Evolutionary conservation across 1,140 invertebrate genomes (phyloP).

Genomic region (Andrena cerasifolii): DNA sequence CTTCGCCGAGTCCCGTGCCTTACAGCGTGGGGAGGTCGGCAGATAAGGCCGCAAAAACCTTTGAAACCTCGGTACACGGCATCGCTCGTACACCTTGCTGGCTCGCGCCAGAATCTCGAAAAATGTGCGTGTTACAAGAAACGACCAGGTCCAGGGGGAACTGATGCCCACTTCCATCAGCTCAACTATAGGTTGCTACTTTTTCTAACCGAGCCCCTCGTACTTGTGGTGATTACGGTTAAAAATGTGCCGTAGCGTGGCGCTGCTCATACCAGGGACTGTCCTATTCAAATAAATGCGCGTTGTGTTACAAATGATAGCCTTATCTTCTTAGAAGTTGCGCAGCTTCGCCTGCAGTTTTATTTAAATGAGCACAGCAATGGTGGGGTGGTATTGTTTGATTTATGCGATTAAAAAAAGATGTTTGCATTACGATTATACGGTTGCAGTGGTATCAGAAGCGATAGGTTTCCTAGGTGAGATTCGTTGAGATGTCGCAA

Average conservation of each 20-base stretch:
- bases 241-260: no score
- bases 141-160: slow-evolving; percentile 37
- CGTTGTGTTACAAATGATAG: no score
- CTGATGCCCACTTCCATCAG: slow-evolving; percentile 32
- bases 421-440: no score
- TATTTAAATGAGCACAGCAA: no score
- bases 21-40: slow-evolving; percentile 53
- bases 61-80: slow-evolving; percentile 64
- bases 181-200: background rate
- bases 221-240: background rate
- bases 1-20: slow-evolving; percentile 69
- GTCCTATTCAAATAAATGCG: background rate
- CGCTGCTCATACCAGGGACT: background rate
- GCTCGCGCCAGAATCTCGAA: slow-evolving; percentile 40
- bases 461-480: background rate
- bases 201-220: background rate
- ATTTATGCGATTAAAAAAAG: no score
- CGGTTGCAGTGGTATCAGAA: no score
- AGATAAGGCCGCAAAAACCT: slow-evolving; percentile 72
- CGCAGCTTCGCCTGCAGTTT: no score
- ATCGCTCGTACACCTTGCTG: slow-evolving; percentile 54
- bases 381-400: no score
- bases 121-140: slow-evolving; percentile 36
- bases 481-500: background rate
- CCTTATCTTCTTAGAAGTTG: no score